These are phyloP conservation scores for Lymantria dispar DNA, from an alignment of 2,888 invertebrate genomes.

Conservation along the genomic window DNA sequence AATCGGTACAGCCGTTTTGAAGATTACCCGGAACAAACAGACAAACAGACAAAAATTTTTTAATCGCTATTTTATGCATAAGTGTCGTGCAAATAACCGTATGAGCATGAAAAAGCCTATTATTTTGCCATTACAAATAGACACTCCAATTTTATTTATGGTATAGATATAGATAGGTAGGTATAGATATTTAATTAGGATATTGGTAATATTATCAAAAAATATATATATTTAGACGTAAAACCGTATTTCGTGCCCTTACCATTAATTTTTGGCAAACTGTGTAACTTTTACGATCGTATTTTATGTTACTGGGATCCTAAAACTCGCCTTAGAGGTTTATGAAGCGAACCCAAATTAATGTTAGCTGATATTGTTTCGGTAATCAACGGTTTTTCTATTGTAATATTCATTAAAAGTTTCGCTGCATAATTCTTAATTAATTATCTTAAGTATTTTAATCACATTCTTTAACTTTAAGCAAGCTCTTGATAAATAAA, in stretches of 20 bases:
- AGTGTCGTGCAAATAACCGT: too few relatives aligned
- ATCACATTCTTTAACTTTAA: not conserved
- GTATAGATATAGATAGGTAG: too few relatives aligned
- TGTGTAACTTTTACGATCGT: conserved; percentile 50
- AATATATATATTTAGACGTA: too few relatives aligned
- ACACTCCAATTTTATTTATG: too few relatives aligned
- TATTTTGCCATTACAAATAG: too few relatives aligned
- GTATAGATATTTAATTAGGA: too few relatives aligned
- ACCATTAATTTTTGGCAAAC: conserved; percentile 50
- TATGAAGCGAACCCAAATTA: conserved; percentile 47
- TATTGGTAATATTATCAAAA: too few relatives aligned
- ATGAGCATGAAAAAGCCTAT: too few relatives aligned
- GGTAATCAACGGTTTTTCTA: conserved; percentile 33
- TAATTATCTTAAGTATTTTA: conserved; percentile 14
- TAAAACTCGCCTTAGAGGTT: conserved; percentile 50
- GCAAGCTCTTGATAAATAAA: not conserved
- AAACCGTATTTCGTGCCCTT: not conserved
- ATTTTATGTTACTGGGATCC: conserved; percentile 50
- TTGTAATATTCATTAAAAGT: conserved; percentile 29
- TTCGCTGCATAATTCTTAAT: conserved; percentile 13
- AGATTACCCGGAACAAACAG: too few relatives aligned
- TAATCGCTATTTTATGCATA: too few relatives aligned
- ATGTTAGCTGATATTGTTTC: conserved; percentile 42
- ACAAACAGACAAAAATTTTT: too few relatives aligned
- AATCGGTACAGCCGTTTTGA: too few relatives aligned